Evolutionary conservation across 2,888 invertebrate genomes (phyloP).

Genomic region (Busseola fusca): DNA sequence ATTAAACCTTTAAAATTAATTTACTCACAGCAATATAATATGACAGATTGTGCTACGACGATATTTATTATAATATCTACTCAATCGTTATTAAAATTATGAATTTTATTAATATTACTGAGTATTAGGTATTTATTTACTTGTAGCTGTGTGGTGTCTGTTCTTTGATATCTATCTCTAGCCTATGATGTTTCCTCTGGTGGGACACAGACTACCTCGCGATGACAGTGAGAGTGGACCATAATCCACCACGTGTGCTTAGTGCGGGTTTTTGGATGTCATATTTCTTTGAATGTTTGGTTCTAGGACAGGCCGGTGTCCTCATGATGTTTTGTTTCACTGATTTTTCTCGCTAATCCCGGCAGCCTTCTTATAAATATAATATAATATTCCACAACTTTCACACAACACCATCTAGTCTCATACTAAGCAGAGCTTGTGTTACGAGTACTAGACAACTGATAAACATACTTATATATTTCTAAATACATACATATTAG

Average conservation of each 20-base stretch:
- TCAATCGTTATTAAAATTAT: conserved; percentile 22
- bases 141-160: background rate
- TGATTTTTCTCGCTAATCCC: conserved; percentile 4
- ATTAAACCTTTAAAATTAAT: conserved; percentile 40
- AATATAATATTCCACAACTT: no score
- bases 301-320: background rate
- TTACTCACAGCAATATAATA: conserved; percentile 22
- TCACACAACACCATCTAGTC: no score
- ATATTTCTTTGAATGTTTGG: background rate
- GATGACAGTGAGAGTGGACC: no score
- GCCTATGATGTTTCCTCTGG: no score
- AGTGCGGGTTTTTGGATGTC: background rate
- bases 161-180: conserved; percentile 10
- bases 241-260: background rate
- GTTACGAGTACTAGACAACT: no score
- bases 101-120: conserved; percentile 22
- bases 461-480: no score
- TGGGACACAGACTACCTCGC: no score
- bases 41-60: conserved; percentile 28
- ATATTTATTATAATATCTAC: conserved; percentile 5
- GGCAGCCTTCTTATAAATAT: no score
- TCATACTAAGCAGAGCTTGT: no score
- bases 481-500: no score
- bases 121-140: conserved; percentile 9
- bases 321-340: background rate